Conservation (phyloP, 2,888 invertebrate genomes). For the Drosophila birchii region DNA sequence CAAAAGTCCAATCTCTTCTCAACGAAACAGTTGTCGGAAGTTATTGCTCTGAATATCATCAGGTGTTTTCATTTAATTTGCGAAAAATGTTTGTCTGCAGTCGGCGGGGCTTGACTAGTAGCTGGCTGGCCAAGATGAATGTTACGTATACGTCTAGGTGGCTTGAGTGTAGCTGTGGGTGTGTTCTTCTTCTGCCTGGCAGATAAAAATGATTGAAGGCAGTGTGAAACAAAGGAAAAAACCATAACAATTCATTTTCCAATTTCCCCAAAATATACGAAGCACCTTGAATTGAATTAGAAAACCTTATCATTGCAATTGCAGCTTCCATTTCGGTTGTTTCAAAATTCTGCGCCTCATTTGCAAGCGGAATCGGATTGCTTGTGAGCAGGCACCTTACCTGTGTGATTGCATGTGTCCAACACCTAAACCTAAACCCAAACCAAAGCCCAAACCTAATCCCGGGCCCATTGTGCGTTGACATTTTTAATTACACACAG, state of each 20-base stretch:
- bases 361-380: constrained; percentile 41
- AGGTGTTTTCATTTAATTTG: constrained; percentile 84
- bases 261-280: constrained; percentile 1
- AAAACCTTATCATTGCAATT: constrained; percentile 27
- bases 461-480: constrained; percentile 67
- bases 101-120: not conserved
- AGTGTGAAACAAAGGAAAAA: constrained; percentile 5
- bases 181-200: not conserved
- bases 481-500: constrained; percentile 73
- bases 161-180: constrained; percentile 6
- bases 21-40: constrained; percentile 14
- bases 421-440: constrained; percentile 46
- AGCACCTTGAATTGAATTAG: constrained; percentile 1
- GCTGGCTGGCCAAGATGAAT: constrained; percentile 49
- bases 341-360: constrained; percentile 17
- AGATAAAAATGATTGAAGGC: constrained; percentile 34
- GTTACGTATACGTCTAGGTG: constrained; percentile 13
- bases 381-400: not conserved
- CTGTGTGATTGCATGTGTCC: constrained; percentile 70
- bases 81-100: constrained; percentile 80
- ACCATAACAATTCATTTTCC: constrained; percentile 3
- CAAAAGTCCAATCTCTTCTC: constrained; percentile 1
- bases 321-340: constrained; percentile 16
- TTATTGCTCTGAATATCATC: constrained; percentile 69
- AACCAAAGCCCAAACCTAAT: not conserved